Percentiles rank a stretch among this genome's conserved stretches.
Evolutionary conservation across 2,113 vertebrate species (phyloP).

Genomic region (Leptodactylus fuscus): DNA sequence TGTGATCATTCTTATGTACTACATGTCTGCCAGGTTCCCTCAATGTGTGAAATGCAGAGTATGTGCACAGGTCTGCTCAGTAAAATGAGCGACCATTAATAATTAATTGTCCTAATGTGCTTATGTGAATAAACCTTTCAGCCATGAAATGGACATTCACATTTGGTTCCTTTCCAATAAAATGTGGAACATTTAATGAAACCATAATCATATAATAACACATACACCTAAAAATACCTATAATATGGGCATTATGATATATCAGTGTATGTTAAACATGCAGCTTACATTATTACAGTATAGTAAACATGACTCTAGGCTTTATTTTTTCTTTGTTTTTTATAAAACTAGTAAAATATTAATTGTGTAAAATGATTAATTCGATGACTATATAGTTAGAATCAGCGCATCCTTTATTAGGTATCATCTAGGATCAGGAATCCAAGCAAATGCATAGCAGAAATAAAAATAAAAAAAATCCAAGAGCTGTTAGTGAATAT

Average conservation of each 20-base stretch:
- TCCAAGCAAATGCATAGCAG: background rate
- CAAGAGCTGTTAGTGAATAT: slow-evolving; percentile 6
- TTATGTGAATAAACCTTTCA: slow-evolving; percentile 48
- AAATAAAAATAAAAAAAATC: background rate
- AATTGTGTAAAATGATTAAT: background rate
- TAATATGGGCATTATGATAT: background rate
- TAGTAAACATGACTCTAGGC: background rate
- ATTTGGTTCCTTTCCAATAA: slow-evolving; percentile 26
- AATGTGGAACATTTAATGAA: slow-evolving; percentile 11
- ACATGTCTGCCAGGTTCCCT: background rate
- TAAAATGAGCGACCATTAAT: slow-evolving; percentile 49
- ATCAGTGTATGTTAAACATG: background rate
- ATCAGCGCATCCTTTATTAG: background rate
- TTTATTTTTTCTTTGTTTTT: no score
- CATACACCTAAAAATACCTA: background rate
- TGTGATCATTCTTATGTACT: background rate
- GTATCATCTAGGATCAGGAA: background rate
- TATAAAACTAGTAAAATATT: background rate
- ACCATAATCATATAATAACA: slow-evolving; percentile 7
- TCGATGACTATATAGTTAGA: background rate
- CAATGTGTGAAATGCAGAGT: slow-evolving; percentile 41
- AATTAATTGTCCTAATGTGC: slow-evolving; percentile 42
- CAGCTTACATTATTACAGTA: background rate
- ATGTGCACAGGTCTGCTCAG: slow-evolving; percentile 31
- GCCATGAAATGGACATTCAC: slow-evolving; percentile 47